Evolutionary conservation across 2,113 vertebrate genomes (phyloP).

Genomic region (Dipodomys merriami): DNA sequence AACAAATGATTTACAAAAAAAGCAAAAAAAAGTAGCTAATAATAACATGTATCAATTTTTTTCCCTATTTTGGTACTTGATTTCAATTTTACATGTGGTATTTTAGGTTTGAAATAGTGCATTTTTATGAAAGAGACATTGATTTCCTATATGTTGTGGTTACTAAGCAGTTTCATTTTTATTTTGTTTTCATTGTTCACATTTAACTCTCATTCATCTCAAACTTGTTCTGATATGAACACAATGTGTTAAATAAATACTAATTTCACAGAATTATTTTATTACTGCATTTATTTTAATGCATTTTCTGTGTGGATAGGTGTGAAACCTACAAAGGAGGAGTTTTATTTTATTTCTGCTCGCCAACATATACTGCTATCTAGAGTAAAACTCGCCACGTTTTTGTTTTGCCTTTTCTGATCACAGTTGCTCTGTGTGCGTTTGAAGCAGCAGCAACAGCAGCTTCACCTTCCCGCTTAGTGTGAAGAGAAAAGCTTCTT

Average conservation of each 20-base stretch:
- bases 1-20: background rate
- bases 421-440: background rate
- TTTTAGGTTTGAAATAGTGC: background rate
- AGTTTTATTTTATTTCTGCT: background rate
- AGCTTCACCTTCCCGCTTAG: background rate
- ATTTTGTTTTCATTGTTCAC: slow-evolving; percentile 6
- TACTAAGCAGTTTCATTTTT: background rate
- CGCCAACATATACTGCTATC: too few relatives aligned
- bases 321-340: background rate
- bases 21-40: background rate
- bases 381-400: background rate
- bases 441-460: background rate
- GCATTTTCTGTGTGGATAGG: background rate
- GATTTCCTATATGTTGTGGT: background rate
- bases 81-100: background rate
- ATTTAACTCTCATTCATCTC: background rate
- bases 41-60: background rate
- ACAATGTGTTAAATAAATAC: background rate
- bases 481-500: background rate
- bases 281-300: background rate
- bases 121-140: background rate
- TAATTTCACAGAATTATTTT: background rate
- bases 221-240: background rate
- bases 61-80: background rate
- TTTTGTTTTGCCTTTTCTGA: background rate